Conservation (phyloP, 2,888 invertebrate genomes). For the Caprella mutica region DNA sequence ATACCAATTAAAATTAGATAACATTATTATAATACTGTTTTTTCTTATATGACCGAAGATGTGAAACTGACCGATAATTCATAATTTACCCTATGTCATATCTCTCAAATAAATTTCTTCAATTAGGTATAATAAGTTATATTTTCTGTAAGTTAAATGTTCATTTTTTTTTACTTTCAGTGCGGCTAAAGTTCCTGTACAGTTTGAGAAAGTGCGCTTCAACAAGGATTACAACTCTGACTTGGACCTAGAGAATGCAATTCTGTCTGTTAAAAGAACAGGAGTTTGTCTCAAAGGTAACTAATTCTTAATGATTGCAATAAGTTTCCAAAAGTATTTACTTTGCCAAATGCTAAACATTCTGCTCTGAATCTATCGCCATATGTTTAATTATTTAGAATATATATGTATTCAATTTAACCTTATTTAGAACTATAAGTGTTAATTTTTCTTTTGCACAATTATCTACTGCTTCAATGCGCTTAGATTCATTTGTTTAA, state of each 20-base stretch:
- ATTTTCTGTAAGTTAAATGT: neutral
- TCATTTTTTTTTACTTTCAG: constrained; percentile 40
- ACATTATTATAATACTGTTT: too few relatives aligned
- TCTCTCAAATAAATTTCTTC: constrained; percentile 3
- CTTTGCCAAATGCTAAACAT: too few relatives aligned
- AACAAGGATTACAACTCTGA: constrained; percentile 69
- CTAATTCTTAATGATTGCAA: neutral
- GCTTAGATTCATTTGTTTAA: neutral
- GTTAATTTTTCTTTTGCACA: neutral
- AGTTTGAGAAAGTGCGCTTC: constrained; percentile 87
- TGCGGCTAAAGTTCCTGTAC: constrained; percentile 81
- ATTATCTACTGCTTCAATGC: neutral
- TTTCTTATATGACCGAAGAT: too few relatives aligned
- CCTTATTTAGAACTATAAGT: too few relatives aligned
- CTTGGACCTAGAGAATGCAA: constrained; percentile 77
- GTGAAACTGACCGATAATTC: too few relatives aligned
- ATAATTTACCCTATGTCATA: too few relatives aligned
- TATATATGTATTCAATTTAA: too few relatives aligned
- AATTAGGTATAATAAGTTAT: constrained; percentile 36
- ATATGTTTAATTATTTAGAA: too few relatives aligned
- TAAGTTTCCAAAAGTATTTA: too few relatives aligned
- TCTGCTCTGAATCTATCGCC: too few relatives aligned
- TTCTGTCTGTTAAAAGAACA: constrained; percentile 88
- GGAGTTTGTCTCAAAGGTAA: constrained; percentile 83
- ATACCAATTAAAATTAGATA: too few relatives aligned